These are phyloP conservation scores for Bruchidius siliquastri DNA, from an alignment of 2,888 invertebrate species.

Conservation along the genomic window DNA sequence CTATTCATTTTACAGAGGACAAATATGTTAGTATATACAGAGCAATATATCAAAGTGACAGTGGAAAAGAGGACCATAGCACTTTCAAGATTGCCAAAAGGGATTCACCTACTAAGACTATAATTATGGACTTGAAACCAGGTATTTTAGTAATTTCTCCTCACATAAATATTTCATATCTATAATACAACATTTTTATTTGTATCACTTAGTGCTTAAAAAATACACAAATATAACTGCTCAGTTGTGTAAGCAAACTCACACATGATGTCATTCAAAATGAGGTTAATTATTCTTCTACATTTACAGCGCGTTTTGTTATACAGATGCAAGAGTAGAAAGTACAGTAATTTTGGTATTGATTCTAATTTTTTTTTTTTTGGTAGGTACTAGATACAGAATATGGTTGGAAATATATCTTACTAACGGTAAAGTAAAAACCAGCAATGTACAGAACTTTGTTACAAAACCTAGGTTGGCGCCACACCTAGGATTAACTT, in stretches of 20 bases:
- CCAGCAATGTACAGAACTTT: conserved; percentile 84
- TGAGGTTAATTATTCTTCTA: no score
- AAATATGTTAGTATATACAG: conserved; percentile 87
- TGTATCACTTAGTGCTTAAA: no score
- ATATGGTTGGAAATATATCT: conserved; percentile 86
- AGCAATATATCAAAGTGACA: conserved; percentile 75
- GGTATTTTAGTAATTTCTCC: no score
- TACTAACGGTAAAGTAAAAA: conserved; percentile 84
- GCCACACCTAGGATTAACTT: conserved; percentile 42
- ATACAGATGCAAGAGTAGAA: no score
- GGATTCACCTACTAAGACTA: conserved; percentile 62
- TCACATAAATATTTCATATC: no score
- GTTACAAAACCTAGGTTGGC: conserved; percentile 71
- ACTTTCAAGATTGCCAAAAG: conserved; percentile 72
- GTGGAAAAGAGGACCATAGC: conserved; percentile 67
- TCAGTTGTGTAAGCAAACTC: no score
- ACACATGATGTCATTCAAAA: no score
- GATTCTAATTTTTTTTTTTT: no score
- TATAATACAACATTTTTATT: no score
- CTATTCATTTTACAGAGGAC: conserved; percentile 53
- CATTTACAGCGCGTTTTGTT: no score
- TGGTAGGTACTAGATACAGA: conserved; percentile 69
- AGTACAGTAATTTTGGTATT: no score
- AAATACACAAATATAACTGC: no score
- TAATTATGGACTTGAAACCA: conserved; percentile 67